Evolutionary conservation across 1,140 invertebrate genomes (phyloP).

Genomic region (Neodiprion lecontei): DNA sequence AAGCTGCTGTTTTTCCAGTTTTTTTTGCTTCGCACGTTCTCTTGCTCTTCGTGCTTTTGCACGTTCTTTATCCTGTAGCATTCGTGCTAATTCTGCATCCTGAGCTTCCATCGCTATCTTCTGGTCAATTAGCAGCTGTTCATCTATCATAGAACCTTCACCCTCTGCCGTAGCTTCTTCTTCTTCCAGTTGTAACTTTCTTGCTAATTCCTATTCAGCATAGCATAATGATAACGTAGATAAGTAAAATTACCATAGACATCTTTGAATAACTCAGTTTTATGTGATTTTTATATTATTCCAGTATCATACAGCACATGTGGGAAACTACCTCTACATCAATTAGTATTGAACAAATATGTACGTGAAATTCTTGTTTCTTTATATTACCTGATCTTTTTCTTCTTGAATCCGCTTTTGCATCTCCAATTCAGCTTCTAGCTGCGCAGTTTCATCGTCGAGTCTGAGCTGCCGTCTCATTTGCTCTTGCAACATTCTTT

Average conservation of each 20-base stretch:
- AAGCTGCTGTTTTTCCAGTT: constrained; percentile 65
- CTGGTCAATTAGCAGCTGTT: constrained; percentile 72
- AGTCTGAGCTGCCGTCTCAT: constrained; percentile 56
- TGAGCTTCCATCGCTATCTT: constrained; percentile 88
- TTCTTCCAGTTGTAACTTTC: constrained; percentile 72
- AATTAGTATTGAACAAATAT: neutral
- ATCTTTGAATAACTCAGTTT: neutral
- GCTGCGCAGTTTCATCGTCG: constrained; percentile 57
- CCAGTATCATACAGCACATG: neutral
- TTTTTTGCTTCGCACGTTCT: constrained; percentile 71
- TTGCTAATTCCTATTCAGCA: constrained; percentile 68
- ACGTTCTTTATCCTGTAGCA: constrained; percentile 87
- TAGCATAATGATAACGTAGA: constrained; percentile 10
- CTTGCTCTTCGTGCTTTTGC: constrained; percentile 72
- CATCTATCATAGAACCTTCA: constrained; percentile 66
- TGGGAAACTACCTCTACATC: no score
- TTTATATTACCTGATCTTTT: constrained; percentile 66
- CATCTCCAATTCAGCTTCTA: constrained; percentile 52
- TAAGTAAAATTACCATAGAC: neutral
- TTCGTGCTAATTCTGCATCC: constrained; percentile 86
- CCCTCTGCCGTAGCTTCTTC: constrained; percentile 51
- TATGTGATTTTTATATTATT: neutral
- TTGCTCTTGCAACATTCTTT: constrained; percentile 62
- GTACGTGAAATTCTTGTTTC: constrained; percentile 10
- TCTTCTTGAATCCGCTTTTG: constrained; percentile 64